Conservation (phyloP, 2,888 invertebrate species). For the Heliconius ismenius region DNA sequence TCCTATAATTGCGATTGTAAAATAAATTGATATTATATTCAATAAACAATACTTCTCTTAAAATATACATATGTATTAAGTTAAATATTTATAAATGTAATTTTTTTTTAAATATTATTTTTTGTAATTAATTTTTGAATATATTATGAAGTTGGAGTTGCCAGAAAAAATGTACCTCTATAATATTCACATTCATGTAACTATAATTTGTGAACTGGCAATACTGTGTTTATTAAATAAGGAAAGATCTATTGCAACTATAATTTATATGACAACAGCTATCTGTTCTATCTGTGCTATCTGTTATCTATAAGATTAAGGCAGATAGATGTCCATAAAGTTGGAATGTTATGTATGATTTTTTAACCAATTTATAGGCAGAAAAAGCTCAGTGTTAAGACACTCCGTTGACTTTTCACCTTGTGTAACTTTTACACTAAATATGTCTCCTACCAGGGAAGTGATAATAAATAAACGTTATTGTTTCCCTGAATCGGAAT, state of each 20-base stretch:
- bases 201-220: constrained; percentile 1
- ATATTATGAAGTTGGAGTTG: constrained; percentile 3
- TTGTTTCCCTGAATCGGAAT: not conserved
- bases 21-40: not conserved
- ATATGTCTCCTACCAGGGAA: too few species aligned
- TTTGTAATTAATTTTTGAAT: not conserved
- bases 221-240: not conserved
- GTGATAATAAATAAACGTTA: not conserved
- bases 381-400: constrained; percentile 4
- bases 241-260: not conserved
- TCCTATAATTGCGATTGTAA: not conserved
- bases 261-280: not conserved
- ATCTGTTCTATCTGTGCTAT: too few species aligned
- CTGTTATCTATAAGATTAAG: not conserved
- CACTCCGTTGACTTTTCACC: not conserved
- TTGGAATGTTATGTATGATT: not conserved
- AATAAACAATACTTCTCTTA: not conserved
- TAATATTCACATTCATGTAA: not conserved
- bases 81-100: not conserved
- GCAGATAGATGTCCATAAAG: not conserved
- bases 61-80: not conserved
- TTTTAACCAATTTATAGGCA: not conserved
- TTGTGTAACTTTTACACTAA: not conserved
- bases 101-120: not conserved
- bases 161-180: not conserved